Base-by-base conservation (phyloP, 37 sponge, comb jelly and placozoan genomes). In the Haliclona indistincta region DNA sequence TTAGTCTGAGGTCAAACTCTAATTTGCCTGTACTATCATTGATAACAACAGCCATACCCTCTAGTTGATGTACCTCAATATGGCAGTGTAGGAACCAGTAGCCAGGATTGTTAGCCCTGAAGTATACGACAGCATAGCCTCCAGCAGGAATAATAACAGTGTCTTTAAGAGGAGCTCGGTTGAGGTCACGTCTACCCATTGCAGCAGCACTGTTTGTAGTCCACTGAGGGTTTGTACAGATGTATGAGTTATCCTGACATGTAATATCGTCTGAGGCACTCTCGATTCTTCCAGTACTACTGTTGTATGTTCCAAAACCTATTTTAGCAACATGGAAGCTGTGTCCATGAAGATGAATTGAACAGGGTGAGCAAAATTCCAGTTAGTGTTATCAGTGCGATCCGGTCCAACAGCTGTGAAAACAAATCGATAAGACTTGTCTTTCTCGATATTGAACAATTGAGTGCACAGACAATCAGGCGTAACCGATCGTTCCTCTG, bases 71-170 rank as follows among this genome's bases (percentile, higher is more conserved):
- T 10, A 71, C 33, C 58, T 92, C 90, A 54, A 92, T 86, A 71
- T 96, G 96, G 58, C 93, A 96, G 79, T 96, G 96, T 28, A 92
- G 60, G 42, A 96, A 91, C 96, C 96, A 96, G 64, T 79, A 78
- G 38, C 96, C 96, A 22, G 96, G 96, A 78, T 92, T 96, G 74
- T 89, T 78, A 4, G 93, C 72, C 20, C 52, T 72, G 53, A 92
- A 81, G 53, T 83, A 83, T 41, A 92, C 72, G 22, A 91, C 93
- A 3, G 76, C 81, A 58, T 89, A 92, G 3, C 96, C 96, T 40
- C 93, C 96, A 34, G 81, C 87, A 45, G 96, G 96, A 0, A 96
- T 75, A 2, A 89, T 77, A 10, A 92, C 84, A 8, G 93, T 96
- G 66, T 96, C 93, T 56, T 96, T 96, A 32, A 51, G 72, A 23